A percentile compares a stretch with the other conserved stretches of the same genome.
Evolutionary conservation across 2,113 vertebrate species (phyloP).

Genomic region (Cochlearius cochlearius): DNA sequence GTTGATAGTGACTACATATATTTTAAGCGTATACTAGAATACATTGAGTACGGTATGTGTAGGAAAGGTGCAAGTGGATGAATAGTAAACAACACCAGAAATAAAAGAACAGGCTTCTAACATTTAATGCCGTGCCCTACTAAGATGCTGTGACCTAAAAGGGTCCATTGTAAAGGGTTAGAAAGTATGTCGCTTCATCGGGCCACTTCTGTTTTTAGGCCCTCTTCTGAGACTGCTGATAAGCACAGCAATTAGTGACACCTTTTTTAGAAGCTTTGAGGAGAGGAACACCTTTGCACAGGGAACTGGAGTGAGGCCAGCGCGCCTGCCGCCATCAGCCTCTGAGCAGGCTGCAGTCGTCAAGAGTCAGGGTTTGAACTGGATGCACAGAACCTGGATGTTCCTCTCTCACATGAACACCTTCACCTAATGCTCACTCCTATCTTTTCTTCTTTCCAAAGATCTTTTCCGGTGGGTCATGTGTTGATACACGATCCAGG

Average conservation of each 20-base stretch:
- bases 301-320: not conserved
- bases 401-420: not conserved
- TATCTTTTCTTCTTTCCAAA: not conserved
- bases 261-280: not conserved
- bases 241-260: not conserved
- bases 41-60: fast-evolving
- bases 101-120: not conserved
- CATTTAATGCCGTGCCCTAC: not conserved
- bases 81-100: not conserved
- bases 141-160: not conserved
- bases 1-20: not conserved
- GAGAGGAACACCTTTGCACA: not conserved
- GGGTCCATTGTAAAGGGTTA: not conserved
- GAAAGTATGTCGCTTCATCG: not conserved
- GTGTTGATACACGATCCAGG: not conserved
- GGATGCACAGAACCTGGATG: not conserved
- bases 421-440: not conserved
- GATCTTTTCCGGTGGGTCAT: fast-evolving
- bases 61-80: not conserved
- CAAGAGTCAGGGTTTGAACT: not conserved
- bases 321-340: not conserved
- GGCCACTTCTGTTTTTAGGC: not conserved
- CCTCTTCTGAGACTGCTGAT: not conserved
- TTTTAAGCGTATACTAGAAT: not conserved
- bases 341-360: fast-evolving